Base-by-base conservation (phyloP, 2,113 vertebrate genomes). In the Gambusia holbrooki region DNA sequence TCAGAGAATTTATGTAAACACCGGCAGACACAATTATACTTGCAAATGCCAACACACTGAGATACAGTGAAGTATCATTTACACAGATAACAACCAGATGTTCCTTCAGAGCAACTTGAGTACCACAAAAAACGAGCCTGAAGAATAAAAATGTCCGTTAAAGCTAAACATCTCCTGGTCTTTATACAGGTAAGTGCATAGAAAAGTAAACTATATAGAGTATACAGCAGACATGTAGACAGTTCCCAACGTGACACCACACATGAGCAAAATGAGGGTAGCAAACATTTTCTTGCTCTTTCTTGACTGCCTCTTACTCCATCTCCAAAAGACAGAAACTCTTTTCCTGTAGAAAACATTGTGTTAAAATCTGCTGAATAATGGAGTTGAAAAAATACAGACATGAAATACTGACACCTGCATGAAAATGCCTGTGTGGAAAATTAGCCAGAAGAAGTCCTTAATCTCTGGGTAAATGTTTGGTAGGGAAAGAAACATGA, bases 391-490 rank as follows among this genome's bases (percentile, higher is more conserved):
- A 33, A 80, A 73, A 82, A 64, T 48, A 45, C 90, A 90, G 87
- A 81, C 66, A 51, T 33, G 8, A 27, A 42, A 65, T 15, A 0
- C 72, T 79, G 83, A 88, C 77, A 86, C 75, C 76, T 85, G 76
- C 80, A 71, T 83, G 84, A 48, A 81, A 29, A 74, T 2, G 30
- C 28, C 65, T 40, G 35, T 74, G 63, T 76, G 58, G 32, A 17
- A 80, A 82, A 84, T 80, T 78, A 74, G 19, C 19, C 70, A 70
- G 82, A 72, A 80, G 83, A 88, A 84, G 64, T 73, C 35, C n/a
- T 13, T 70, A 42, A 82, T 80, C 80, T 65, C 37, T 71, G 66
- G 77, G 86, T 89, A 89, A 92, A 90, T 87, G 87, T 87, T 90
- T 89, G 70, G 80, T 78, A 74, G 74, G 69, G 42, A 68, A 35